Evolutionary conservation across 2,888 invertebrate species (phyloP).

Genomic region (Anoplius nigerrimus): DNA sequence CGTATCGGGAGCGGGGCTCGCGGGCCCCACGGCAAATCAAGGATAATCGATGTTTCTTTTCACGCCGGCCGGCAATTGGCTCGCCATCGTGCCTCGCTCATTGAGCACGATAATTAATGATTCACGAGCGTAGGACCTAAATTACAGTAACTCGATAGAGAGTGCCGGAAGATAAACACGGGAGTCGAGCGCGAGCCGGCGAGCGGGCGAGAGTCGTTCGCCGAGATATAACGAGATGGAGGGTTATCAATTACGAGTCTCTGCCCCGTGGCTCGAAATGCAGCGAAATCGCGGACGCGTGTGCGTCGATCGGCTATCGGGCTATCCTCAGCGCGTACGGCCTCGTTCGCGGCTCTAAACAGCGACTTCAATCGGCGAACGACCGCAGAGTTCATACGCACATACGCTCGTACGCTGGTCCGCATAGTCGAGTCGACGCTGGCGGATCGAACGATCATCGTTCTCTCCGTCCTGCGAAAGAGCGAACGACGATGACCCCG

Average conservation of each 20-base stretch:
- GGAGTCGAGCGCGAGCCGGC: constrained; percentile 40
- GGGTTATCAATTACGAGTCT: constrained; percentile 51
- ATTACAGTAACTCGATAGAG: constrained; percentile 40
- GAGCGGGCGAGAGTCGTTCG: constrained; percentile 44
- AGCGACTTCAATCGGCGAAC: constrained; percentile 21
- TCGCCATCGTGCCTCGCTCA: not conserved
- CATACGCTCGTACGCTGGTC: no score
- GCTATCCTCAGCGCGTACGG: not conserved
- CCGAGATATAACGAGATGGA: constrained; percentile 34
- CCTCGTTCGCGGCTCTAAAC: constrained; percentile 10
- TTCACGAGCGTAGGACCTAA: constrained; percentile 32
- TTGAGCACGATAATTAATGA: constrained; percentile 40
- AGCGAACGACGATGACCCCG: constrained; percentile 10
- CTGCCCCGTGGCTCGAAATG: constrained; percentile 7
- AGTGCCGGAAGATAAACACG: constrained; percentile 34
- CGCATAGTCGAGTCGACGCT: no score
- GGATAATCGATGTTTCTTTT: constrained; percentile 17
- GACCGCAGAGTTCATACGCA: not conserved
- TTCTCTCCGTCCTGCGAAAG: not conserved
- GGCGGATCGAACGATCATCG: constrained; percentile 1
- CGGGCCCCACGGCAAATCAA: not conserved
- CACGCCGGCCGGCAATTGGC: constrained; percentile 7
- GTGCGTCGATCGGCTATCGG: not conserved
- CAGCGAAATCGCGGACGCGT: not conserved
- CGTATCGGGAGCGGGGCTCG: no score